These are phyloP conservation scores for Cryptophagus acutangulus DNA, from an alignment of 2,888 invertebrate genomes.

Conservation along the genomic window DNA sequence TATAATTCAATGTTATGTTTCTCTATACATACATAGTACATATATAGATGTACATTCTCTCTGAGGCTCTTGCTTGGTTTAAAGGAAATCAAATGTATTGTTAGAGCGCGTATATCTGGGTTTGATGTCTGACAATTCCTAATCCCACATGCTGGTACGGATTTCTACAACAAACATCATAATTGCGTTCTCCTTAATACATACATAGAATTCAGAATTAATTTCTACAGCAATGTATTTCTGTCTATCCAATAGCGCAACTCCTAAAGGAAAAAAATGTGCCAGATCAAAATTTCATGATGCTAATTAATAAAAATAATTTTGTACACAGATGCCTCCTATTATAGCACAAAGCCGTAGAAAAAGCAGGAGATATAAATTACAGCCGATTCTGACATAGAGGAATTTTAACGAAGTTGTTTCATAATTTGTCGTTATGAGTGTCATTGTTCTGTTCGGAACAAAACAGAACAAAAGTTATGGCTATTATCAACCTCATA, in stretches of 20 bases:
- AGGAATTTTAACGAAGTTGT: conserved; percentile 44
- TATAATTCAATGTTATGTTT: too few species aligned
- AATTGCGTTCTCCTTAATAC: conserved; percentile 31
- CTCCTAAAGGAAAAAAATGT: too few species aligned
- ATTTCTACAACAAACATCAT: conserved; percentile 32
- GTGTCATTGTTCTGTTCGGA: conserved; percentile 39
- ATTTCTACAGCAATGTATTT: conserved; percentile 11
- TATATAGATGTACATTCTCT: too few species aligned
- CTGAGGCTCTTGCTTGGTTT: too few species aligned
- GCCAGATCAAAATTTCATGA: too few species aligned
- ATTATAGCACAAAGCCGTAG: conserved; percentile 23
- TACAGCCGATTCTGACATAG: conserved; percentile 37
- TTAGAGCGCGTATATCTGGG: conserved; percentile 23
- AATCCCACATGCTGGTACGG: conserved; percentile 31
- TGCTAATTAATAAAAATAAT: too few species aligned
- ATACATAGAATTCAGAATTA: conserved; percentile 19
- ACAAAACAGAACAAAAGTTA: conserved; percentile 29
- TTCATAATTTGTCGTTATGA: conserved; percentile 44
- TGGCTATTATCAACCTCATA: conserved; percentile 30
- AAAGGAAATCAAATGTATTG: conserved; percentile 34
- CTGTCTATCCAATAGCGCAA: too few species aligned
- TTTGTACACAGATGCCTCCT: too few species aligned
- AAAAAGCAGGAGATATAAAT: conserved; percentile 38
- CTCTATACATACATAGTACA: too few species aligned
- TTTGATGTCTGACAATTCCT: conserved; percentile 33